These are phyloP conservation scores for Epinotia nisella DNA, from an alignment of 2,888 invertebrate genomes.

Conservation along the genomic window DNA sequence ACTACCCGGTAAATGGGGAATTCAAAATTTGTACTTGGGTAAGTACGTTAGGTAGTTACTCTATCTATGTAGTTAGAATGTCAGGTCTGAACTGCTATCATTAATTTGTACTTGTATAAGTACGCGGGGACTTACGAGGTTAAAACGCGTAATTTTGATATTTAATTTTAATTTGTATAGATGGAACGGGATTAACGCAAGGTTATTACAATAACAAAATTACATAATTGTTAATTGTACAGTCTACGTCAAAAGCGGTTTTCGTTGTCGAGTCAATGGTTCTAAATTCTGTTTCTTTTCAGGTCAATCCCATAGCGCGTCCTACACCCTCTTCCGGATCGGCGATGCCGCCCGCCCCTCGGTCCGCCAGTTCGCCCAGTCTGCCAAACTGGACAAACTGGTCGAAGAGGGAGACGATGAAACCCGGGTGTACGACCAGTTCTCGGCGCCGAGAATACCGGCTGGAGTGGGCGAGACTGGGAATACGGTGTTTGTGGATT, in stretches of 20 bases:
- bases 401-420: constrained; percentile 88
- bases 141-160: constrained; percentile 4
- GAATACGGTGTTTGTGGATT: constrained; percentile 94
- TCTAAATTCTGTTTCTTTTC: constrained; percentile 55
- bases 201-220: not conserved
- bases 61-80: no score
- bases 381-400: constrained; percentile 90
- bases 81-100: no score
- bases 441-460: constrained; percentile 90
- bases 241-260: constrained; percentile 48
- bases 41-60: no score
- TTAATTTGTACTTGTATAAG: no score
- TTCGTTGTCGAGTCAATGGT: not conserved
- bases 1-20: no score
- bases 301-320: constrained; percentile 95
- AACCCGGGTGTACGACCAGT: constrained; percentile 91
- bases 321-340: constrained; percentile 91
- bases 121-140: no score
- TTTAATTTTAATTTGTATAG: not conserved
- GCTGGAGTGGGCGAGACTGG: constrained; percentile 89
- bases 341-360: constrained; percentile 90
- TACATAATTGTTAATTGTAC: no score
- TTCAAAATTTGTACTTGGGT: no score
- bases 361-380: constrained; percentile 93
- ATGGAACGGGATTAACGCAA: not conserved